A percentile compares a stretch with the other conserved stretches of the same genome.
phyloP scores from a whole-genome alignment of 2,797 vertebrate genomes.

The Spinus pinus region DNA sequence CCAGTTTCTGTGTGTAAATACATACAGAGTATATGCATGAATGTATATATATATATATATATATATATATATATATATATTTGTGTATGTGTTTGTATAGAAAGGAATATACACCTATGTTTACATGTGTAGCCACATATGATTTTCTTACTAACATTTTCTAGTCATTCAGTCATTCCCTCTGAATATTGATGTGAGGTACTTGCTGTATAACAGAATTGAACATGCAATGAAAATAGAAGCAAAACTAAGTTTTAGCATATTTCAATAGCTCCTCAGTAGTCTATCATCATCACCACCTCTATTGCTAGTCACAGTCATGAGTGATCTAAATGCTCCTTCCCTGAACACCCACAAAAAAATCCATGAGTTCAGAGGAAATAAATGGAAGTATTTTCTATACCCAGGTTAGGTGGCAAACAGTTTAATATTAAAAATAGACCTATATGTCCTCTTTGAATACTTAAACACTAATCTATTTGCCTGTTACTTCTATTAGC shows the following conservation, averaged over 20 bases:
- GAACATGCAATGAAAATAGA: not conserved
- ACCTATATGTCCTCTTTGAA: not conserved
- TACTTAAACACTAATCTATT: not conserved
- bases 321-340: not conserved
- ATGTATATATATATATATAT: accelerated
- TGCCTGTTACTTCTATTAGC: not conserved
- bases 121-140: not conserved
- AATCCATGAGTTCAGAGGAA: not conserved
- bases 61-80: too few species aligned
- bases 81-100: accelerated
- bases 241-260: not conserved
- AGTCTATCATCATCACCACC: not conserved
- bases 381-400: not conserved
- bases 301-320: not conserved
- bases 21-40: not conserved
- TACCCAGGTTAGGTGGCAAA: not conserved
- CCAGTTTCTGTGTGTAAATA: not conserved
- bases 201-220: not conserved
- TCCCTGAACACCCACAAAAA: not conserved
- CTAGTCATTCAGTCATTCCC: not conserved
- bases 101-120: not conserved
- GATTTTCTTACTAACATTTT: not conserved
- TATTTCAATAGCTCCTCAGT: not conserved
- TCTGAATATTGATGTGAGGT: not conserved
- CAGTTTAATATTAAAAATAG: not conserved